Conservation (phyloP, 2,113 vertebrate species). For the Podiceps cristatus region DNA sequence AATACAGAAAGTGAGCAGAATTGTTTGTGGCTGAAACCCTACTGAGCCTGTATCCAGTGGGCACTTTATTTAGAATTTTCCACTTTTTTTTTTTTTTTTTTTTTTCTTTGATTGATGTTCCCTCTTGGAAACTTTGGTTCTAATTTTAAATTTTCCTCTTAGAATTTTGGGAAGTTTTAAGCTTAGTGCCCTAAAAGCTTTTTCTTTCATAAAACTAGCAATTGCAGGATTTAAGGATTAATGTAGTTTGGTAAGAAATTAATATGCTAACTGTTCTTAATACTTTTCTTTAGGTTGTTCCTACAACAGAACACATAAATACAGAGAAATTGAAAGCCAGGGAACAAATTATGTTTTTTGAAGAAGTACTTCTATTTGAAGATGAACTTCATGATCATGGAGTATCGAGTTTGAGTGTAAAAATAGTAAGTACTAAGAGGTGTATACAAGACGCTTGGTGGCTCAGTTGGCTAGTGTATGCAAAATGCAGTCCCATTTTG, state of each 20-base stretch:
- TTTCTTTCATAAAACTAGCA: neutral
- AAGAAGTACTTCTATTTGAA: slow-evolving; percentile 95
- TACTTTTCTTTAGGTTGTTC: slow-evolving; percentile 78
- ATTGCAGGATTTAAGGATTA: neutral
- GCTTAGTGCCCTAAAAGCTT: neutral
- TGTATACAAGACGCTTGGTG: neutral
- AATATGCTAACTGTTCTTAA: neutral
- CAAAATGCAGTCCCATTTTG: neutral
- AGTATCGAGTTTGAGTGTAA: slow-evolving; percentile 93
- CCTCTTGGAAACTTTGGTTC: neutral
- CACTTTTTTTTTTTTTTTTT: neutral
- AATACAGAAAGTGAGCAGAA: neutral
- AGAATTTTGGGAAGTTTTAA: neutral
- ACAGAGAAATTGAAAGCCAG: slow-evolving; percentile 93
- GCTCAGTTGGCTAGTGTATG: neutral
- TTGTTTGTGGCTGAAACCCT: neutral
- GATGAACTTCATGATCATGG: slow-evolving; percentile 98
- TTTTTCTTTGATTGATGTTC: neutral
- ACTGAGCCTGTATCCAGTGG: neutral
- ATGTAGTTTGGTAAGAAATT: neutral
- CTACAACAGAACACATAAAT: slow-evolving; percentile 91
- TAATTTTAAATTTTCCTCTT: neutral
- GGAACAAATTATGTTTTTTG: slow-evolving; percentile 97
- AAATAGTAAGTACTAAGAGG: slow-evolving; percentile 86
- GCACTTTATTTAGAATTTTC: neutral